These are phyloP conservation scores for Urocolius indicus DNA, from an alignment of 2,113 vertebrate species.

Conservation along the genomic window DNA sequence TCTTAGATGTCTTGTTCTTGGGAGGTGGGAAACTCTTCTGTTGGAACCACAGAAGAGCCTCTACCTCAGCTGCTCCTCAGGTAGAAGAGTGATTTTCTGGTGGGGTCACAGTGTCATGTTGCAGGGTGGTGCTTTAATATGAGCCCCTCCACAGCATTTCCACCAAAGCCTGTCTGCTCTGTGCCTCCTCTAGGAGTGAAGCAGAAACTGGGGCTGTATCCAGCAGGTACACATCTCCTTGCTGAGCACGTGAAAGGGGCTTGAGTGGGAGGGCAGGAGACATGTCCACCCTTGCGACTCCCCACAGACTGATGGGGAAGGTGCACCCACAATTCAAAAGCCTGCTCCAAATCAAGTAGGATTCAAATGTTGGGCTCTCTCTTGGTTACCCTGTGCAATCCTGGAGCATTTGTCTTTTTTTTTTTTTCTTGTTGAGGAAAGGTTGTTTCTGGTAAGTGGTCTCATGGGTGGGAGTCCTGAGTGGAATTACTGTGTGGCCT, in stretches of 20 bases:
- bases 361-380: background rate
- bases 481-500: background rate
- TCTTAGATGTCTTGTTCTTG: background rate
- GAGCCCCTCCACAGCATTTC: background rate
- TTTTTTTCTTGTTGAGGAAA: background rate
- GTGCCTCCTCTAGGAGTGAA: background rate
- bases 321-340: background rate
- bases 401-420: background rate
- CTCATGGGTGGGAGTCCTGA: background rate
- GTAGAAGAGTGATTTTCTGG: background rate
- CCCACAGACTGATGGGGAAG: background rate
- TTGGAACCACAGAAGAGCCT: background rate
- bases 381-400: background rate
- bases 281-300: background rate
- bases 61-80: background rate
- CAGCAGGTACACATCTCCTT: fast-evolving
- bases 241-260: background rate
- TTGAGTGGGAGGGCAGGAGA: background rate
- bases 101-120: background rate
- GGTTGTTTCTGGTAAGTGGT: background rate
- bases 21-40: background rate
- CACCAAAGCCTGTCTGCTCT: background rate
- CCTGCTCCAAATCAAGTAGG: background rate
- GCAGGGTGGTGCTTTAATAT: background rate
- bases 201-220: background rate